A percentile compares a stretch with the other conserved stretches of the same genome.
Evolutionary conservation across 2,797 vertebrate genomes (phyloP).

Genomic region (Arremon brunneinucha): DNA sequence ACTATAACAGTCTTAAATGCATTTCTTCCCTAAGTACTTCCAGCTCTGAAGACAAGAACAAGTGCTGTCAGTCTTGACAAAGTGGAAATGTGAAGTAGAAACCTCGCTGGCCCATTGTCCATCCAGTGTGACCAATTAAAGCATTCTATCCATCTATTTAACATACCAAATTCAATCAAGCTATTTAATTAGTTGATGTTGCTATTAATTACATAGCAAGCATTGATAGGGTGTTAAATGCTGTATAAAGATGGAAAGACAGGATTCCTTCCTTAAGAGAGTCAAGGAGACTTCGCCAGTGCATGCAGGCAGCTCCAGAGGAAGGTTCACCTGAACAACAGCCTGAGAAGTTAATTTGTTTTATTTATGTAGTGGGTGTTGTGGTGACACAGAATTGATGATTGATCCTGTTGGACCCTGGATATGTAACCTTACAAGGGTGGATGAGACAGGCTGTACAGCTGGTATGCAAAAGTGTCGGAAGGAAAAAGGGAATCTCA

Average conservation of each 20-base stretch:
- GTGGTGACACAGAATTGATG: background rate
- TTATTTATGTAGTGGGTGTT: background rate
- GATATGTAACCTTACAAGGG: background rate
- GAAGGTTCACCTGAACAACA: background rate
- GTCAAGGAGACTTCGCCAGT: background rate
- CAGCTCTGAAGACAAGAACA: background rate
- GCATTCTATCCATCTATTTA: background rate
- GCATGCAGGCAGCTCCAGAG: background rate
- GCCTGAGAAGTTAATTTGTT: background rate
- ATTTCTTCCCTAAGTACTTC: background rate
- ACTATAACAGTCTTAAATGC: background rate
- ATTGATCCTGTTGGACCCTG: background rate
- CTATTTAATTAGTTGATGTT: background rate
- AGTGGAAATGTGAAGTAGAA: background rate
- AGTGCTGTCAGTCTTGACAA: background rate
- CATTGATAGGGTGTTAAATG: background rate
- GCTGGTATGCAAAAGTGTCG: background rate
- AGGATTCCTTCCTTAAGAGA: background rate
- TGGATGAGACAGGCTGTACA: background rate
- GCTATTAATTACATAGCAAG: background rate
- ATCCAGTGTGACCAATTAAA: background rate
- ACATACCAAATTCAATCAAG: background rate
- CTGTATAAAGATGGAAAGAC: background rate
- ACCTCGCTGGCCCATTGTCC: accelerated
- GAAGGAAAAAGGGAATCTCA: background rate